Conservation (phyloP, 2,797 vertebrate genomes). For the Anableps anableps region DNA sequence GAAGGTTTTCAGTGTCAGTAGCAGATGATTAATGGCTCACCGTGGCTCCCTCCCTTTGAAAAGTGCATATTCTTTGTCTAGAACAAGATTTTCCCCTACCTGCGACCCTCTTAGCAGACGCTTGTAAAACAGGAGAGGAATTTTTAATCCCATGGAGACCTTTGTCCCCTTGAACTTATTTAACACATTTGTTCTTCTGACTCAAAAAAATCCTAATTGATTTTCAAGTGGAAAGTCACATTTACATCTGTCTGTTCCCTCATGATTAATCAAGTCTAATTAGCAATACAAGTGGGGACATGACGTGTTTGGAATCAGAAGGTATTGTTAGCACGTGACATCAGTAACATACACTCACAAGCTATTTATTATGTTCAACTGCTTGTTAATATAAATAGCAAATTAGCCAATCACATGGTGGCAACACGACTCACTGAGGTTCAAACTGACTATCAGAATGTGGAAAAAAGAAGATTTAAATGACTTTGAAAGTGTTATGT, state of each 20-base stretch:
- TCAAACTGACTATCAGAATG: background rate
- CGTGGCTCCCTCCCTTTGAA: constrained; percentile 78
- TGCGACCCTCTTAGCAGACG: constrained; percentile 54
- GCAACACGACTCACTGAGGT: background rate
- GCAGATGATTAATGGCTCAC: constrained; percentile 85
- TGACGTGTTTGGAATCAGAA: constrained; percentile 30
- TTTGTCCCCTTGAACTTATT: constrained; percentile 65
- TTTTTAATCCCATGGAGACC: constrained; percentile 55
- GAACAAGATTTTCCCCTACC: constrained; percentile 78
- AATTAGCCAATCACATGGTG: background rate
- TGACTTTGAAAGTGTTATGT: background rate
- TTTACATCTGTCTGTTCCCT: constrained; percentile 63
- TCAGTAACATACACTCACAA: background rate
- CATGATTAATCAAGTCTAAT: constrained; percentile 65
- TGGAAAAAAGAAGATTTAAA: background rate
- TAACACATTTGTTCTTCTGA: constrained; percentile 64
- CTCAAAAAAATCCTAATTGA: constrained; percentile 72
- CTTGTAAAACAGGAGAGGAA: constrained; percentile 46
- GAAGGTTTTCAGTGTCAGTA: constrained; percentile 82
- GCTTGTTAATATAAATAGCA: background rate
- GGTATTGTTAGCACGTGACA: constrained; percentile 11
- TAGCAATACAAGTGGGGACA: constrained; percentile 35
- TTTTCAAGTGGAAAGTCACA: constrained; percentile 73
- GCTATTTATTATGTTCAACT: background rate
- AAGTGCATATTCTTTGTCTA: constrained; percentile 76